Evolutionary conservation across 1,140 invertebrate species (phyloP).

Genomic region (Drosophila watanabei): DNA sequence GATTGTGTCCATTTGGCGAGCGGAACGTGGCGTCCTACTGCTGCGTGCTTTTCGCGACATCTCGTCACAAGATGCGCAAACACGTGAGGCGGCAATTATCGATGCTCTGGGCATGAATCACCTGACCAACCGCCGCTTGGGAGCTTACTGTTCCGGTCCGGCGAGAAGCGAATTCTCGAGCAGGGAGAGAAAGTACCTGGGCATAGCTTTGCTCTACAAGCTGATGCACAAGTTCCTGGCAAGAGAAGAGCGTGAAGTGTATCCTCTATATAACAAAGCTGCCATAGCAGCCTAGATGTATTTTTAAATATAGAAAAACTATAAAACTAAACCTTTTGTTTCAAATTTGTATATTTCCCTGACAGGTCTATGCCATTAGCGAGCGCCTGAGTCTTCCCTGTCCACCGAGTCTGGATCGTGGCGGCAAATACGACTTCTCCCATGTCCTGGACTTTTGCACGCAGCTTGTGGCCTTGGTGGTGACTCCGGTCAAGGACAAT

Average conservation of each 20-base stretch:
- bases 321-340: neutral
- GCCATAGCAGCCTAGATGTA: slow-evolving; percentile 21
- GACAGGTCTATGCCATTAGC: slow-evolving; percentile 94
- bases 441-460: slow-evolving; percentile 96
- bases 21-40: slow-evolving; percentile 93
- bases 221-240: slow-evolving; percentile 39
- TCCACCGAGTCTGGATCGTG: slow-evolving; percentile 86
- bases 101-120: slow-evolving; percentile 93
- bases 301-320: slow-evolving; percentile 1
- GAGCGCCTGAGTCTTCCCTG: slow-evolving; percentile 94
- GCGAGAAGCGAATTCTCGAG: slow-evolving; percentile 89
- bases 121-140: slow-evolving; percentile 93
- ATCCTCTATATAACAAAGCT: slow-evolving; percentile 9
- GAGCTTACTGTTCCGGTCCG: slow-evolving; percentile 92
- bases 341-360: slow-evolving; percentile 67
- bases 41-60: slow-evolving; percentile 96
- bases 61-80: slow-evolving; percentile 95
- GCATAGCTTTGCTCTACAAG: slow-evolving; percentile 92
- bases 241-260: slow-evolving; percentile 47
- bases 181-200: slow-evolving; percentile 90
- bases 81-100: slow-evolving; percentile 97
- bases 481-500: slow-evolving; percentile 87
- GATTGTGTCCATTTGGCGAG: slow-evolving; percentile 95
- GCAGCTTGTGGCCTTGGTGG: slow-evolving; percentile 88
- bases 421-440: slow-evolving; percentile 92